phyloP scores from a whole-genome alignment of 2,113 vertebrate species.

The Caranx melampygus region DNA sequence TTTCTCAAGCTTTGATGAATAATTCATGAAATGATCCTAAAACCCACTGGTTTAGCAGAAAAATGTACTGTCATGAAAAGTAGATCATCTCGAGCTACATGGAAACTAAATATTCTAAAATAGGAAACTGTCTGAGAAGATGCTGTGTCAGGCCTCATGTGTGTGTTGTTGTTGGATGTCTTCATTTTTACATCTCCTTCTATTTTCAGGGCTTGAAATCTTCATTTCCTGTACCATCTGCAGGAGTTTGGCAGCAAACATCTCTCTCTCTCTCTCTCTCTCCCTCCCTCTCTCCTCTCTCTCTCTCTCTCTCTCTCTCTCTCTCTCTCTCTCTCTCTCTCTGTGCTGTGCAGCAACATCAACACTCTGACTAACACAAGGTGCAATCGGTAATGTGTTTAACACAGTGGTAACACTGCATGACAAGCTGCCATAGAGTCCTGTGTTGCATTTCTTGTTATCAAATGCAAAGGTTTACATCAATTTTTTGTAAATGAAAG shows the following conservation, averaged over 20 bases:
- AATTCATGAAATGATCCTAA: not conserved
- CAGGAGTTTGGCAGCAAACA: conserved; percentile 14
- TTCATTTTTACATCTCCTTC: conserved; percentile 1
- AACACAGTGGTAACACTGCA: conserved; percentile 8
- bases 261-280: conserved; percentile 11
- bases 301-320: conserved; percentile 6
- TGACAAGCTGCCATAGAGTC: conserved; percentile 7
- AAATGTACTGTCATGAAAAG: not conserved
- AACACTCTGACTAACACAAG: not conserved
- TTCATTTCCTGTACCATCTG: not conserved
- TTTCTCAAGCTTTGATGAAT: not conserved
- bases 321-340: conserved; percentile 10
- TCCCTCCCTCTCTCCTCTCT: too few species aligned
- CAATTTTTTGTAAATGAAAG: conserved; percentile 33
- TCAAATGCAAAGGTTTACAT: conserved; percentile 42
- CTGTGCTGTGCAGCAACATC: conserved; percentile 13
- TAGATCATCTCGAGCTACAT: not conserved
- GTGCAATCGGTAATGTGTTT: conserved; percentile 14
- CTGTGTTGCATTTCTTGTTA: conserved; percentile 28
- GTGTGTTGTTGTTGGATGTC: not conserved
- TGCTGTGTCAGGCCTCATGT: not conserved
- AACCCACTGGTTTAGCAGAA: not conserved
- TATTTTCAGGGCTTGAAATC: conserved; percentile 62
- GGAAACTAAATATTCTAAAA: not conserved
- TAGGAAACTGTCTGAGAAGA: not conserved